Evolutionary conservation across 2,888 invertebrate species (phyloP).

Genomic region (Melikaiella ostensackeni): DNA sequence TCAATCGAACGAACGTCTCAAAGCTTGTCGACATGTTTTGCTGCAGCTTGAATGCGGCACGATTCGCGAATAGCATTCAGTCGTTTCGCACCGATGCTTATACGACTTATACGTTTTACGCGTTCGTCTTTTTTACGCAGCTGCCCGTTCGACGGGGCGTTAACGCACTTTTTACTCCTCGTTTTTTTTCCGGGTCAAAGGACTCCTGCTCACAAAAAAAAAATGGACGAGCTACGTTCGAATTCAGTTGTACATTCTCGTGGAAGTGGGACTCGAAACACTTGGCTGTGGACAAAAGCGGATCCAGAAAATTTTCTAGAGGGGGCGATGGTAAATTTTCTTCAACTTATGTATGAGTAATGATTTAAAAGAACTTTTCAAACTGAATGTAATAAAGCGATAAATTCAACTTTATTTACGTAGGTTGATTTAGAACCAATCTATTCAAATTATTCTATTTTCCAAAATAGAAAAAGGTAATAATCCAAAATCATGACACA

Average conservation of each 20-base stretch:
- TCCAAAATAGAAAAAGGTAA: no score
- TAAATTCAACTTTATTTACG: no score
- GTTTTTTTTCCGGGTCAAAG: conserved; percentile 35
- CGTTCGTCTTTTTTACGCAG: conserved; percentile 46
- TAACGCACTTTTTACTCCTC: conserved; percentile 51
- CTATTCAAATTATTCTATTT: no score
- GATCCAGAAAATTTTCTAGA: no score
- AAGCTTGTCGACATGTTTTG: conserved; percentile 36
- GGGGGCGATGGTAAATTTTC: no score
- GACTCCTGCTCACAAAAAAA: conserved; percentile 43
- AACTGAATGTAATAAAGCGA: no score
- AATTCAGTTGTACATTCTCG: neutral
- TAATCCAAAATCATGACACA: no score
- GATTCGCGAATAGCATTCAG: conserved; percentile 56
- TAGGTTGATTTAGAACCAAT: no score
- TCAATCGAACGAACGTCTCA: conserved; percentile 36
- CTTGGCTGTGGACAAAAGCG: no score
- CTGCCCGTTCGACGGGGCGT: conserved; percentile 49
- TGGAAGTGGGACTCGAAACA: no score
- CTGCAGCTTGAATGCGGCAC: conserved; percentile 46
- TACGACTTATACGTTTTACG: conserved; percentile 55
- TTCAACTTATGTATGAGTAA: no score
- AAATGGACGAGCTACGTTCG: neutral
- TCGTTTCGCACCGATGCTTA: conserved; percentile 58
- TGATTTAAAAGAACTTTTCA: no score